Evolutionary conservation across 2,113 vertebrate species (phyloP).

Genomic region (Carollia perspicillata): DNA sequence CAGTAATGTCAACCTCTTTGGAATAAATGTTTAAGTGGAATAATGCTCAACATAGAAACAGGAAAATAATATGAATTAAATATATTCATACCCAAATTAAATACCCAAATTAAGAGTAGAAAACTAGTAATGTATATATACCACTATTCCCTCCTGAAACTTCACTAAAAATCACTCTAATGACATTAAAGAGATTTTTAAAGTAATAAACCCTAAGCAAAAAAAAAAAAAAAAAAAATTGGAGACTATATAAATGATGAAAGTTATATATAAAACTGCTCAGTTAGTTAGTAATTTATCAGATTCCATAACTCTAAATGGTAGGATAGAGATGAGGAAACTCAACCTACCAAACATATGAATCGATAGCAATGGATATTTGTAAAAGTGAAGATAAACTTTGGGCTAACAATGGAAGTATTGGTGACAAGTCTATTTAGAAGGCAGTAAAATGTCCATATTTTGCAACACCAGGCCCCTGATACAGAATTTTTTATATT

Average conservation of each 20-base stretch:
- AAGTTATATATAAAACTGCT: not conserved
- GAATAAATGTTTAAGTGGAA: not conserved
- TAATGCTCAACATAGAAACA: not conserved
- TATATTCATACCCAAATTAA: not conserved
- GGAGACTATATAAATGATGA: not conserved
- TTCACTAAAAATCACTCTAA: not conserved
- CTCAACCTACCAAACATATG: not conserved
- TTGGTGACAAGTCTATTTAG: not conserved
- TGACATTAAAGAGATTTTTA: not conserved
- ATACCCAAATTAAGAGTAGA: not conserved
- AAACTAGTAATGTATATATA: not conserved
- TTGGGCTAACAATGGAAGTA: not conserved
- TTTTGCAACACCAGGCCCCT: not conserved
- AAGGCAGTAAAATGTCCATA: not conserved
- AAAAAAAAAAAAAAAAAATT: too few relatives aligned
- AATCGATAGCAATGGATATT: not conserved
- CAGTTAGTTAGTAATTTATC: not conserved
- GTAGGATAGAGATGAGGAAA: not conserved
- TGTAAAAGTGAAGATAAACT: not conserved
- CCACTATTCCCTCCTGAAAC: not conserved
- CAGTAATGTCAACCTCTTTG: not conserved
- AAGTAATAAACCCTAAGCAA: not conserved
- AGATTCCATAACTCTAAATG: not conserved
- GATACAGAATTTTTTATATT: not conserved
- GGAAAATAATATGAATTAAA: not conserved